Evolutionary conservation across 2,113 vertebrate genomes (phyloP), one percentile per base, ranked within the genome.

Genomic region (Xiphorhynchus elegans): DNA sequence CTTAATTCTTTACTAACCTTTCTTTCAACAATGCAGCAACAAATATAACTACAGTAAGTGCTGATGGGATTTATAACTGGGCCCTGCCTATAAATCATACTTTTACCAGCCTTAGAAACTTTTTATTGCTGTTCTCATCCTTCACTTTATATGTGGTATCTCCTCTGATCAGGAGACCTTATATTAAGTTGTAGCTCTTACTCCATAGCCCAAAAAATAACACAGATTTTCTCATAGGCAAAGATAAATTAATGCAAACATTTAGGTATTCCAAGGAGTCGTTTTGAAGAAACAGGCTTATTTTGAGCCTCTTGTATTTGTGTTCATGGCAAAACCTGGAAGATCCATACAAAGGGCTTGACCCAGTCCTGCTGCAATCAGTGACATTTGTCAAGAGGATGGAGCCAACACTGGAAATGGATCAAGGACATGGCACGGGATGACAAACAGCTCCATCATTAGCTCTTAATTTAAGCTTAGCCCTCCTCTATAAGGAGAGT

Each of bases 31-130:
- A 35, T 1, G 9, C 35, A 91, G 72, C 33, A 91, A 77, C 0
- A 75, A 74, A 35, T 50, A 29, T 59, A 89, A 76, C 56, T 64
- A 25, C 8, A 90, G 23, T 56, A 75, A 86, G 83, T 24, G 80
- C 24, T 93, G 83, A 96, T 87, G 37, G 18, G 64, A 91, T 91
- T 93, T 96, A 93, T 60, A 84, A 87, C 58, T 55, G 39, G 21
- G 16, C 84, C 60, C 53, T 70, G 42, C 46, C 15, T 46, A 81
- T 80, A 95, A 92, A 75, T 86, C 75, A 62, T 33, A 53, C 63
- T 74, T 93, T 81, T 88, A 91, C 85, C 73, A 92, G 47, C 29
- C 35, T 64, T 50, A 37, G 19, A 63, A 89, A 75, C 11, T 15
- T 73, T 73, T 87, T 42, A 56, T 52, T 89, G 37, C 33, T 29